Conservation (phyloP, 1,140 invertebrate genomes). For the Ips nitidus region DNA sequence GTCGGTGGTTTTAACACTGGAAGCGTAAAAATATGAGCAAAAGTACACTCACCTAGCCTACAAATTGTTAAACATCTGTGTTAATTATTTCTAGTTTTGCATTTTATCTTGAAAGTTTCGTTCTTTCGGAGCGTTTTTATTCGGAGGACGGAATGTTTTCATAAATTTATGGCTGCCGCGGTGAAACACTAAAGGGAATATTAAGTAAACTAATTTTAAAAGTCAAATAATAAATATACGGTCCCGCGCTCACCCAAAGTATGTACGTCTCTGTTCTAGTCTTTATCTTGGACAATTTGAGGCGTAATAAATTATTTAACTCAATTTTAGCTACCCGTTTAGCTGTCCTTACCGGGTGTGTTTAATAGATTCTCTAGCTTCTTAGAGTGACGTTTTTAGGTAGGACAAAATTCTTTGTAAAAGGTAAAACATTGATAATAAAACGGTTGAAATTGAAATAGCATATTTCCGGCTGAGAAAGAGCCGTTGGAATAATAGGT, state of each 20-base stretch:
- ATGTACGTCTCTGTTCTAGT: conserved; percentile 1
- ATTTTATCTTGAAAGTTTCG: conserved; percentile 4
- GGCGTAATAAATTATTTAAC: neutral
- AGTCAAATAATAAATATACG: conserved; percentile 3
- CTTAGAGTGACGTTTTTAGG: too few relatives aligned
- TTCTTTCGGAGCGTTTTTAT: conserved; percentile 3
- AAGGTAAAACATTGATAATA: too few relatives aligned
- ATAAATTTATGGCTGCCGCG: neutral
- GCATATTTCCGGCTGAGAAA: too few relatives aligned
- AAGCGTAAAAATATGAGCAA: conserved; percentile 19
- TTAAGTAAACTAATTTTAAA: conserved; percentile 5
- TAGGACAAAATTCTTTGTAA: too few relatives aligned
- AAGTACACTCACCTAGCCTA: conserved; percentile 11
- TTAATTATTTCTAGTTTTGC: conserved; percentile 5
- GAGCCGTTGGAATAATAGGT: conserved; percentile 20
- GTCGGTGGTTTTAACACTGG: conserved; percentile 15
- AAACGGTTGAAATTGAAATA: too few relatives aligned
- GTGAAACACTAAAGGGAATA: conserved; percentile 5
- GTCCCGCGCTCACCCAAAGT: neutral
- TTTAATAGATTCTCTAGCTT: too few relatives aligned
- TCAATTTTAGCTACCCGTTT: neutral
- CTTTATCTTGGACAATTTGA: conserved; percentile 1
- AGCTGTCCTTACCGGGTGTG: too few relatives aligned
- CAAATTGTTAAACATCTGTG: neutral
- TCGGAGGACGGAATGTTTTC: neutral